Base-by-base conservation (phyloP, 2,113 vertebrate genomes). In the Oenanthe oenanthe region DNA sequence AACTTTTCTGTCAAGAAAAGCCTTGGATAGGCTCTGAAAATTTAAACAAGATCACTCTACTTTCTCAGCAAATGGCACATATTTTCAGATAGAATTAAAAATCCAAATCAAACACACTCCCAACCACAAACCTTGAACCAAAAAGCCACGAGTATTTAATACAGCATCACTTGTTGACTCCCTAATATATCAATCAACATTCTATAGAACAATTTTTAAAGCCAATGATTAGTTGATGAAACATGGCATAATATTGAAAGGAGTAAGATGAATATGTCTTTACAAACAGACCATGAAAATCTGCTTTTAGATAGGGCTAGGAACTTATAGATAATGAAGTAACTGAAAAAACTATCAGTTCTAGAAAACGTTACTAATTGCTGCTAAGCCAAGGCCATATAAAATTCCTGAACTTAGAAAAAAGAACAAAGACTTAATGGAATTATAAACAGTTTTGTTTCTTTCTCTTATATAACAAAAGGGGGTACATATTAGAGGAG, bases 71-170 rank as follows among this genome's bases (percentile, higher is more conserved):
- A 88, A 90, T 17, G 9, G 20, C n/a, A 63, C 7, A 12, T 26
- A 25, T 56, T 71, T 60, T 53, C 18, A 11, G 13, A 36, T 73
- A 54, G 13, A 40, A 34, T 17, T 31, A 26, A 16, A 43, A 25
- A 12, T 11, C 5, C 12, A n/a, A 74, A 50, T 12, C n/a, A 60
- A 78, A 31, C 34, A 34, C 2, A 1, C 2, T 7, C 14, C 1
- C 12, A 63, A 7, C 4, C 29, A 78, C 25, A 60, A 67, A 63
- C 13, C 9, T 38, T 56, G 29, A 66, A 68, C 13, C 5, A 74
- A 74, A 65, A 42, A 17, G 1, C 0, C 9, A 17, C 7, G 12
- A 56, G 20, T 43, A 70, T 73, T 93, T 86, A 73, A 80, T 25
- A 66, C 13, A 63, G 12, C 34, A 40, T 57, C 32, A 36, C 13